A percentile compares a stretch with the other conserved stretches of the same genome.
Evolutionary conservation across 2,113 vertebrate genomes (phyloP).

Genomic region (Plestiodon gilberti): DNA sequence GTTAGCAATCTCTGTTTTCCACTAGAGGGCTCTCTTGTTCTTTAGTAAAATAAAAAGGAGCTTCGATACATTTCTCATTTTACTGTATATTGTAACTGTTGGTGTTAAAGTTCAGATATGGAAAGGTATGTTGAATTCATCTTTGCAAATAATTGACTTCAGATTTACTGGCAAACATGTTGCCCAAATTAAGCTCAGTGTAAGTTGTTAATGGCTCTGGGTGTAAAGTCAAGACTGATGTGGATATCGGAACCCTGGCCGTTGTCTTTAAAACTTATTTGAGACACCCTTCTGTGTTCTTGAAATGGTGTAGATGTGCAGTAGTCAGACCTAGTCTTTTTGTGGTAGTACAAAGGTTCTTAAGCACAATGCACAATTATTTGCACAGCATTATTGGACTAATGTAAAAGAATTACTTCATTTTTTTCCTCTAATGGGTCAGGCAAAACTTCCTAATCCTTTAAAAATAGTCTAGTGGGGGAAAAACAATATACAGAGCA

Average conservation of each 20-base stretch:
- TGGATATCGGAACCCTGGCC: constrained; percentile 41
- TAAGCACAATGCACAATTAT: not conserved
- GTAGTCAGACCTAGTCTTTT: constrained; percentile 11
- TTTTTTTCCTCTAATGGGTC: not conserved
- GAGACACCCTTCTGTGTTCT: not conserved
- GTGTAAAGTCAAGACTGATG: constrained; percentile 8
- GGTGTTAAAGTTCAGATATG: not conserved
- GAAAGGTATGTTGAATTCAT: constrained; percentile 10
- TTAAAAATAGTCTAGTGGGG: not conserved
- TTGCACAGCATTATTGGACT: not conserved
- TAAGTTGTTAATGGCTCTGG: constrained; percentile 10
- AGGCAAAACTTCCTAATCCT: not conserved
- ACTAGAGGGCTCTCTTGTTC: constrained; percentile 79
- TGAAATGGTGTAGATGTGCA: not conserved
- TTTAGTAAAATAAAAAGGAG: constrained; percentile 35
- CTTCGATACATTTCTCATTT: not conserved
- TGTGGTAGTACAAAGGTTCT: not conserved
- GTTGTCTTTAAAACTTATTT: not conserved
- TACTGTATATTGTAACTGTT: too few relatives aligned
- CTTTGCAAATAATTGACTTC: constrained; percentile 29
- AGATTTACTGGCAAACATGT: constrained; percentile 6
- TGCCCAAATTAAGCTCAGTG: constrained; percentile 44
- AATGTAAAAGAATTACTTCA: accelerated
- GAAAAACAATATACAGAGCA: not conserved
- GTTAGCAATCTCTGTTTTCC: not conserved